Percentiles rank a stretch among this genome's conserved stretches.
Evolutionary conservation across 2,888 invertebrate species (phyloP).

Genomic region (Stegophylla sp.): DNA sequence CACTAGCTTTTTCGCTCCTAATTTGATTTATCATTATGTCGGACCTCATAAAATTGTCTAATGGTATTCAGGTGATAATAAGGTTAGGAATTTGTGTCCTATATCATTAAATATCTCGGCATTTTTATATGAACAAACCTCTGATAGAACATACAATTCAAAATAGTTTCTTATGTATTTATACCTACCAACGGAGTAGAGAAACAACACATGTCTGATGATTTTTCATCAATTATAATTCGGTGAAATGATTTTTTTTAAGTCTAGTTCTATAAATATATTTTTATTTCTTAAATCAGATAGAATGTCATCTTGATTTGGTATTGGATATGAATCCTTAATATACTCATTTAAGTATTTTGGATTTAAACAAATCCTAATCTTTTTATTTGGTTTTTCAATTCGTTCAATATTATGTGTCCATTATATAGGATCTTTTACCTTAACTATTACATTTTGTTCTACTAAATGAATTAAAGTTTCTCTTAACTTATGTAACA

Average conservation of each 20-base stretch:
- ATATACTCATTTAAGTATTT: slow-evolving; percentile 60
- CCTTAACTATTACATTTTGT: slow-evolving; percentile 60
- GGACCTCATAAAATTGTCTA: too few species aligned
- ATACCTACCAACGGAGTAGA: slow-evolving; percentile 61
- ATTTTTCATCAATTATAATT: slow-evolving; percentile 60
- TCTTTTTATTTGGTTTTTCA: slow-evolving; percentile 60
- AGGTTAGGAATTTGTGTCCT: too few species aligned
- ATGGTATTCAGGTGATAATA: too few species aligned
- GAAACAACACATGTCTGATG: slow-evolving; percentile 29
- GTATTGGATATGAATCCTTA: slow-evolving; percentile 56
- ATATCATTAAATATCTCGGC: not conserved
- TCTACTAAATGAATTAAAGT: slow-evolving; percentile 59
- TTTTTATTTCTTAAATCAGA: slow-evolving; percentile 51
- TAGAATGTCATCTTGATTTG: slow-evolving; percentile 60
- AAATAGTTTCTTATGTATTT: slow-evolving; percentile 60
- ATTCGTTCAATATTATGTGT: slow-evolving; percentile 61
- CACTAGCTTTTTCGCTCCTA: too few species aligned
- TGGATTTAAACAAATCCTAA: slow-evolving; percentile 61
- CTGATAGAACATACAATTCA: slow-evolving; percentile 60
- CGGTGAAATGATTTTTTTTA: slow-evolving; percentile 60
- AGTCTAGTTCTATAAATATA: slow-evolving; percentile 60
- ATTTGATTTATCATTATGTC: too few species aligned
- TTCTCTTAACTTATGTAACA: slow-evolving; percentile 55
- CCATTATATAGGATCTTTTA: slow-evolving; percentile 61
- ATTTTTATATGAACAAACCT: slow-evolving; percentile 55